phyloP scores from a whole-genome alignment of 2,113 vertebrate species.

The Rhinogobius similis region DNA sequence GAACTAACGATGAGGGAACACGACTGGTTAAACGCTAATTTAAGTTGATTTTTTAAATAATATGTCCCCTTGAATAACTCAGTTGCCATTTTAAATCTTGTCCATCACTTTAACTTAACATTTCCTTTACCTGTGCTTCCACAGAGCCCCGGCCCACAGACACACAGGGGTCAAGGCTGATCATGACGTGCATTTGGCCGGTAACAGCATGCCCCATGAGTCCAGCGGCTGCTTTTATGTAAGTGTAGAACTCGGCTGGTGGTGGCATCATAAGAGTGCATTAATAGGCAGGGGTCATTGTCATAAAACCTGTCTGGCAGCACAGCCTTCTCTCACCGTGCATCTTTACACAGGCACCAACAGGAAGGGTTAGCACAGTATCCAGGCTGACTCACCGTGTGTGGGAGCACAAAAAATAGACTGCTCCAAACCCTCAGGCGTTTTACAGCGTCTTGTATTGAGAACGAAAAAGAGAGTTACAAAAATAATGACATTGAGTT shows the following conservation, averaged over 20 bases:
- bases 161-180: background rate
- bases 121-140: too few species aligned
- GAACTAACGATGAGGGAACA: too few species aligned
- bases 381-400: constrained; percentile 65
- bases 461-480: constrained; percentile 22
- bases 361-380: constrained; percentile 49
- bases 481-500: constrained; percentile 21
- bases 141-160: background rate
- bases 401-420: constrained; percentile 61
- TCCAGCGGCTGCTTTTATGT: constrained; percentile 25
- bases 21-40: too few species aligned
- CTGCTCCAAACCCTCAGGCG: constrained; percentile 44
- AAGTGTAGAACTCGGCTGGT: constrained; percentile 32
- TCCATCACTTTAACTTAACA: background rate
- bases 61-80: too few species aligned
- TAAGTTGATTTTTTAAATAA: too few species aligned
- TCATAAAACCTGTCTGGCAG: constrained; percentile 46
- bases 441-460: constrained; percentile 45
- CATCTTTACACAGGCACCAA: constrained; percentile 28
- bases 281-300: constrained; percentile 43
- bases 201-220: constrained; percentile 16
- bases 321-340: constrained; percentile 36
- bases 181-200: constrained; percentile 20
- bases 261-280: constrained; percentile 37
- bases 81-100: background rate